Base-by-base conservation (phyloP, 2,888 invertebrate genomes). In the Steromphala cineraria region DNA sequence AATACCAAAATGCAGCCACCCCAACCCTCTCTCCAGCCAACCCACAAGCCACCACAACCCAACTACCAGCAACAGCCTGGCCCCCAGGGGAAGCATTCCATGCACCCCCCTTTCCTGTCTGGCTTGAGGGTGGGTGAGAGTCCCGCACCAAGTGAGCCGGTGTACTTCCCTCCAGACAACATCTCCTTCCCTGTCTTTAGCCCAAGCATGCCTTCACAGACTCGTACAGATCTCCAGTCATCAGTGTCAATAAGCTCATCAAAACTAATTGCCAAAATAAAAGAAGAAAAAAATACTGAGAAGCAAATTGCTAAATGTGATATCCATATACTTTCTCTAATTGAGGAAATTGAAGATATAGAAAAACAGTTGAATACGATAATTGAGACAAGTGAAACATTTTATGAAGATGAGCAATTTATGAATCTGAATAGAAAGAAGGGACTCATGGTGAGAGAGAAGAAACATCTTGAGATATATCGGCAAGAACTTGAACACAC, bases 331-430 rank as follows among this genome's bases (percentile, higher is more conserved):
- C 76, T 85, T 75, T 82, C 83, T 3, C 78, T 89, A 31, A 82
- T 82, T 19, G 87, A 89, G 24, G 89, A 90, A 75, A 80, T 90
- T 1, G 77, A 84, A 13, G 85, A 84, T 0, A 82, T 87, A 67
- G 89, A 89, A 24, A 71, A 75, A 4, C 80, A 77, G 62, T 85
- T 89, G 1, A 86, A 87, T 67, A 80, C 77, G 13, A 78, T 89
- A 4, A 88, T 89, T 75, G 75, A 84, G 19, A 80, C 85, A 13
- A 81, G 85, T 80, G 86, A 84, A 8, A 83, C 86, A n/a, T 89
- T 90, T 75, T 87, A 85, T 71, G 84, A 87, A 56, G 85, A 88
- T 80, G 83, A 85, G n/a, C 84, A 87, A 46, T 89, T 87, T 81
- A 80, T 79, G 8, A 77, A 67, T 19, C 75, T 89, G 62, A 87